Evolutionary conservation across 2,113 vertebrate genomes (phyloP), one percentile per base, ranked within the genome.

Genomic region (Rafetus swinhoei): DNA sequence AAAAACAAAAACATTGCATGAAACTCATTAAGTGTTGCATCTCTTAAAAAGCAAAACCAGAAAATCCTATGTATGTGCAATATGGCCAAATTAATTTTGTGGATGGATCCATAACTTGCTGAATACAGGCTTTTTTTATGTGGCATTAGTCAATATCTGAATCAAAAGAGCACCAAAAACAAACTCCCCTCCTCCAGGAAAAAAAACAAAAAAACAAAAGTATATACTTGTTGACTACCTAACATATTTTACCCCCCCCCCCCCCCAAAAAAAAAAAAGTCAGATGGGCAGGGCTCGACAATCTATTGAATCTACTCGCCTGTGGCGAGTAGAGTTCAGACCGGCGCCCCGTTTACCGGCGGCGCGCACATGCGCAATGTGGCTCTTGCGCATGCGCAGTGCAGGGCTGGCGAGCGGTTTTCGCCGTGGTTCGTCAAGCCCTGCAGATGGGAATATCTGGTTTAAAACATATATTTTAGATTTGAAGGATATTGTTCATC

Each of bases 401-500:
- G 45, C 45, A 7, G 45, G 45, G 45, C 45, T 45, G 45, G 45
- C 45, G 45, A 45, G 45, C 45, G 45, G 45, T 7, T 45, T 45
- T 45, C 45, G 45, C 45, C 45, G 45, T 7, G 45, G 6, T 45
- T 45, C 45, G 45, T 45, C 45, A 45, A 45, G 45, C 45, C 45
- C 45, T 45, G 45, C 45, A 45, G 45, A 45, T 52, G 39, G 0
- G 1, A 57, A 90, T n/a, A 4, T 29, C 45, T 86, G 4, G 13
- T 76, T 79, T 69, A 89, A 22, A 45, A 32, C 22, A 19, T 2
- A 4, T 85, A 11, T 77, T 88, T 82, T 74, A 83, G 27, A 50
- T 52, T 10, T 85, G 76, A 59, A 3, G 76, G 56, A 35, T 1
- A 76, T 12, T 0, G 0, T 54, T 93, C 24, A 74, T 22, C 45